phyloP scores from a whole-genome alignment of 2,888 invertebrate genomes.

The Tetragonisca angustula region DNA sequence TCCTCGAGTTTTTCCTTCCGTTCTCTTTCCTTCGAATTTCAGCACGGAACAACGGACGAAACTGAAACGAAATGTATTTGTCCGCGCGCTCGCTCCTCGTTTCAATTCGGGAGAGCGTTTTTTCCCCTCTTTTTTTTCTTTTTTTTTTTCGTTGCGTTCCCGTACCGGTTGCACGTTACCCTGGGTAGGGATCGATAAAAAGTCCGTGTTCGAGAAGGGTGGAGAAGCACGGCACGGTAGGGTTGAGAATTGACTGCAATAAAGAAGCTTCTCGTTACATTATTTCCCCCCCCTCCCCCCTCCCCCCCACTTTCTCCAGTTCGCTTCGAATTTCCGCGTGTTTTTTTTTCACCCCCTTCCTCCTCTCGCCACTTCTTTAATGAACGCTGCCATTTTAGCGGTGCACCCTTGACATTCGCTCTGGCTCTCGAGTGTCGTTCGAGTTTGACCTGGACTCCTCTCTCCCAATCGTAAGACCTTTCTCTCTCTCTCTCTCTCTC shows the following conservation, averaged over 20 bases:
- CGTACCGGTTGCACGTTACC: not conserved
- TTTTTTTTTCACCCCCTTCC: not conserved
- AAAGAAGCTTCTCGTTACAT: not conserved
- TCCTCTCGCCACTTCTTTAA: not conserved
- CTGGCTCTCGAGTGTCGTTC: conserved; percentile 7
- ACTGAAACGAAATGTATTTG: conserved; percentile 21
- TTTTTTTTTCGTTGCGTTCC: not conserved
- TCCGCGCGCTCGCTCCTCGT: not conserved
- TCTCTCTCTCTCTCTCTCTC: not conserved
- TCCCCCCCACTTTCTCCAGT: not conserved
- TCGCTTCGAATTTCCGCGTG: not conserved
- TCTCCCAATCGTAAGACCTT: not conserved
- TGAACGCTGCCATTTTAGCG: conserved; percentile 11
- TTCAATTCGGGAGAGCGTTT: not conserved
- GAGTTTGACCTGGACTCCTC: conserved; percentile 56
- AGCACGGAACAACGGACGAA: not conserved
- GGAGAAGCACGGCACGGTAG: not conserved
- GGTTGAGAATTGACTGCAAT: conserved; percentile 11
- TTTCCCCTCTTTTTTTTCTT: not conserved
- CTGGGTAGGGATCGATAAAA: conserved; percentile 7
- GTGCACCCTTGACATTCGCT: conserved; percentile 22
- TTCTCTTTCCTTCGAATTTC: not conserved
- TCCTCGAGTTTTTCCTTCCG: too few species aligned
- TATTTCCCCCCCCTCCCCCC: too few species aligned
- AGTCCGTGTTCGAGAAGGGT: not conserved